These are phyloP conservation scores for Ichneumoninae sp. DNA, from an alignment of 2,888 invertebrate genomes.

Conservation along the genomic window DNA sequence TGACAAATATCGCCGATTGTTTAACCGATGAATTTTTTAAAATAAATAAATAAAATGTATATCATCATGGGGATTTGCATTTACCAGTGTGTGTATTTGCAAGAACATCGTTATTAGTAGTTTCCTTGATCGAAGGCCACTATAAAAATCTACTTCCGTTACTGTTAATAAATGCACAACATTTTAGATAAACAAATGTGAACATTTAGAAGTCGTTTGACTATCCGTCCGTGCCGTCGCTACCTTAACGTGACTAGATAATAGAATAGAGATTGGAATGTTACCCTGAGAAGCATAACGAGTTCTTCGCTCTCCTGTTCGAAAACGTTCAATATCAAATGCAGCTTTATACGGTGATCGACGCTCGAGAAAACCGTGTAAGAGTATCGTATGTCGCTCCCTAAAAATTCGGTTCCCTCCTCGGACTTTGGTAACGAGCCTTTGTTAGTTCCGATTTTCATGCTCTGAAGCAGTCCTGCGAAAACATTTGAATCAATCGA, in stretches of 20 bases:
- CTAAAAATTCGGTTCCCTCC: slow-evolving; percentile 72
- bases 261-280: not conserved
- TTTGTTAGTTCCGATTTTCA: slow-evolving; percentile 83
- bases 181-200: no score
- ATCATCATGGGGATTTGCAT: no score
- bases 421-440: slow-evolving; percentile 80
- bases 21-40: no score
- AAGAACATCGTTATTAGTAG: no score
- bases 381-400: slow-evolving; percentile 85
- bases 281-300: slow-evolving; percentile 85
- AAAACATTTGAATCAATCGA: slow-evolving; percentile 6
- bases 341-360: slow-evolving; percentile 87
- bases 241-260: not conserved
- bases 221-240: no score
- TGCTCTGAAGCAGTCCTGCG: slow-evolving; percentile 85
- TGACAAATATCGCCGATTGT: no score
- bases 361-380: slow-evolving; percentile 86
- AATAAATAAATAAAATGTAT: no score
- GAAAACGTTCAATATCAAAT: slow-evolving; percentile 86
- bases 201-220: no score
- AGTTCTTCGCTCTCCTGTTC: slow-evolving; percentile 86
- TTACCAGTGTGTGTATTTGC: no score
- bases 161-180: no score
- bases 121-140: no score
- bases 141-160: no score